A percentile compares a stretch with the other conserved stretches of the same genome.
Evolutionary conservation across 1,140 invertebrate genomes (phyloP).

Genomic region (Drosophila pseudoananassae): DNA sequence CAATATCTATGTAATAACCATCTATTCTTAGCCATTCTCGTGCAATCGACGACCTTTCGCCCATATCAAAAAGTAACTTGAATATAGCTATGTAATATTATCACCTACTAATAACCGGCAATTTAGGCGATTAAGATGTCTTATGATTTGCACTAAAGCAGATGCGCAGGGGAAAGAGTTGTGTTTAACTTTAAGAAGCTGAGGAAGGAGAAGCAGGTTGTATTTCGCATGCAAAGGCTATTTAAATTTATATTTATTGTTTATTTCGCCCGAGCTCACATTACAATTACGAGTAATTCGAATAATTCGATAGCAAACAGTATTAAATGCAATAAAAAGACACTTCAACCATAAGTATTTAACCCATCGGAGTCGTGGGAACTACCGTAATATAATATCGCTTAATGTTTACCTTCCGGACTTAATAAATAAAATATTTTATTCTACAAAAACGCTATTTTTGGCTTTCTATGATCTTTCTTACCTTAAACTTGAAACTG

Average conservation of each 20-base stretch:
- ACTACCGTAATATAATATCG: slow-evolving; percentile 54
- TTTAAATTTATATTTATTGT: slow-evolving; percentile 45
- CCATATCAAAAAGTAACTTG: slow-evolving; percentile 67
- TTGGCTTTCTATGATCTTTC: too few species aligned
- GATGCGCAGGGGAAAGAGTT: slow-evolving; percentile 31
- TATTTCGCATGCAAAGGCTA: slow-evolving; percentile 64
- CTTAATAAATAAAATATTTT: slow-evolving; percentile 57
- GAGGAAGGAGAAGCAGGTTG: slow-evolving; percentile 49
- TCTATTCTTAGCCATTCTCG: slow-evolving; percentile 53
- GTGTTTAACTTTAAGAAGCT: slow-evolving; percentile 66
- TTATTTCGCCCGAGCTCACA: slow-evolving; percentile 61
- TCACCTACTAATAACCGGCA: slow-evolving; percentile 43
- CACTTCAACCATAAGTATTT: slow-evolving; percentile 64
- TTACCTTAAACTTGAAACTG: too few species aligned
- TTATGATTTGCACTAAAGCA: slow-evolving; percentile 55
- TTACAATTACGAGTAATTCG: slow-evolving; percentile 40
- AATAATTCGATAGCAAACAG: slow-evolving; percentile 57
- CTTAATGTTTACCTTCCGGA: slow-evolving; percentile 56
- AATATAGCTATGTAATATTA: slow-evolving; percentile 53
- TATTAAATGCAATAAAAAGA: slow-evolving; percentile 73
- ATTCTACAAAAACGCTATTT: slow-evolving; percentile 26
- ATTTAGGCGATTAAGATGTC: slow-evolving; percentile 42
- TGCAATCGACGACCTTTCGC: slow-evolving; percentile 67
- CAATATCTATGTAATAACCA: slow-evolving; percentile 70
- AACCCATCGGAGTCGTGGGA: slow-evolving; percentile 50